Conservation (phyloP, 30 jellyfish, hydroid and myxozoan genomes). For the Sanderia malayensis region DNA sequence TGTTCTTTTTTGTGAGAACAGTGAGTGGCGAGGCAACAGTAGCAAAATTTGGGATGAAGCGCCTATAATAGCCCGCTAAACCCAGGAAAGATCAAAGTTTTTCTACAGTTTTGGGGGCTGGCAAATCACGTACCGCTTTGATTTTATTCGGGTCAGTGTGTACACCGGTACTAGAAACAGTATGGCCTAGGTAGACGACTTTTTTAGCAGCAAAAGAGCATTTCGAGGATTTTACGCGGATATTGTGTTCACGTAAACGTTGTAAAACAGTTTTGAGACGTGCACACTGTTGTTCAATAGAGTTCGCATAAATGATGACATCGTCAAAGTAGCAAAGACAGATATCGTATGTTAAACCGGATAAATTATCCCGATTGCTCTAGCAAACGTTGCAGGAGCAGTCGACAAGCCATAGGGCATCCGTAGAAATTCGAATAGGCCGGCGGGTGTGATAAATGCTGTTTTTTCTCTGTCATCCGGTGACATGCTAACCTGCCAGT, state of each 20-base stretch:
- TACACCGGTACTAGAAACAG: conserved; percentile 11
- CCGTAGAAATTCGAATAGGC: conserved; percentile 21
- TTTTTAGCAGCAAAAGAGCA: conserved; percentile 41
- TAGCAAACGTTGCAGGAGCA: conserved; percentile 34
- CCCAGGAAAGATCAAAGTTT: conserved; percentile 34
- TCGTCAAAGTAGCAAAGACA: conserved; percentile 51
- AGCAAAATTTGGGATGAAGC: conserved; percentile 42
- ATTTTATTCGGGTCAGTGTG: conserved; percentile 30
- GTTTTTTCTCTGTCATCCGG: conserved; percentile 33
- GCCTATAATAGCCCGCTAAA: conserved; percentile 41
- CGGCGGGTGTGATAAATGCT: conserved; percentile 40
- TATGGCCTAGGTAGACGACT: conserved; percentile 34
- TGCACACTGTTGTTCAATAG: conserved; percentile 16
- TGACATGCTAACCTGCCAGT: conserved; percentile 39
- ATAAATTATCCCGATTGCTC: conserved; percentile 34
- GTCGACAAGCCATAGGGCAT: conserved; percentile 12
- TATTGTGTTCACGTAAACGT: conserved; percentile 25
- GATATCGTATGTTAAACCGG: conserved; percentile 20
- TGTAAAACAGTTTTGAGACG: conserved; percentile 23
- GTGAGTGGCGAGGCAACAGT: conserved; percentile 38
- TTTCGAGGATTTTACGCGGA: conserved; percentile 43
- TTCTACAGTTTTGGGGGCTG: conserved; percentile 20
- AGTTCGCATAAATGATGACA: conserved; percentile 22
- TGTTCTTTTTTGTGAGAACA: conserved; percentile 17
- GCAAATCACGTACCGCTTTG: conserved; percentile 7